Evolutionary conservation across 1,140 invertebrate genomes (phyloP).

Genomic region (Araneus ventricosus): DNA sequence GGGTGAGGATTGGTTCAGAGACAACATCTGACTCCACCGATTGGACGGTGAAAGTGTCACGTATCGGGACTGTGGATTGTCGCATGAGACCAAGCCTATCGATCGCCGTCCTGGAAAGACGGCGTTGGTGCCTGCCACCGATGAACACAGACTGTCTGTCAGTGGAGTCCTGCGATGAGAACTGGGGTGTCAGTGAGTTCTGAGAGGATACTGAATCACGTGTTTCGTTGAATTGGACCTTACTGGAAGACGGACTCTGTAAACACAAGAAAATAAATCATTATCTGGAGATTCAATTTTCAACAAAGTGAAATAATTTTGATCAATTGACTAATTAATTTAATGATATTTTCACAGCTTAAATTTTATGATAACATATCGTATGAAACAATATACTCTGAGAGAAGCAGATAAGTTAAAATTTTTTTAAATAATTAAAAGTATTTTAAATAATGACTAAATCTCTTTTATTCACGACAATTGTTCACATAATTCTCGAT

Average conservation of each 20-base stretch:
- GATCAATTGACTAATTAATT: too few species aligned
- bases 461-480: too few species aligned
- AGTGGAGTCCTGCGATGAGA: not conserved
- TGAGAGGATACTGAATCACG: constrained; percentile 49
- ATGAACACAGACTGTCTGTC: constrained; percentile 48
- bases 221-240: constrained; percentile 64
- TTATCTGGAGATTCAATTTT: too few species aligned
- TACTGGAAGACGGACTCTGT: constrained; percentile 40
- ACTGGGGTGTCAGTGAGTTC: constrained; percentile 64
- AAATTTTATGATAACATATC: too few species aligned
- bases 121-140: constrained; percentile 65
- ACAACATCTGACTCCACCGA: constrained; percentile 32
- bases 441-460: too few species aligned
- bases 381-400: too few species aligned
- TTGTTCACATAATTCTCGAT: too few species aligned
- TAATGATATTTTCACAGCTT: too few species aligned
- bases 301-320: too few species aligned
- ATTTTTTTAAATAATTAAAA: too few species aligned
- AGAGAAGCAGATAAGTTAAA: too few species aligned
- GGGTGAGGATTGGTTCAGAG: constrained; percentile 17
- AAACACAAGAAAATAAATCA: not conserved
- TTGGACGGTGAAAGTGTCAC: constrained; percentile 42
- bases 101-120: constrained; percentile 62
- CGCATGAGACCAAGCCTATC: constrained; percentile 66
- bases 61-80: constrained; percentile 52